These are phyloP conservation scores for Tetragonula clypearis DNA, from an alignment of 1,140 invertebrate species.

Conservation along the genomic window DNA sequence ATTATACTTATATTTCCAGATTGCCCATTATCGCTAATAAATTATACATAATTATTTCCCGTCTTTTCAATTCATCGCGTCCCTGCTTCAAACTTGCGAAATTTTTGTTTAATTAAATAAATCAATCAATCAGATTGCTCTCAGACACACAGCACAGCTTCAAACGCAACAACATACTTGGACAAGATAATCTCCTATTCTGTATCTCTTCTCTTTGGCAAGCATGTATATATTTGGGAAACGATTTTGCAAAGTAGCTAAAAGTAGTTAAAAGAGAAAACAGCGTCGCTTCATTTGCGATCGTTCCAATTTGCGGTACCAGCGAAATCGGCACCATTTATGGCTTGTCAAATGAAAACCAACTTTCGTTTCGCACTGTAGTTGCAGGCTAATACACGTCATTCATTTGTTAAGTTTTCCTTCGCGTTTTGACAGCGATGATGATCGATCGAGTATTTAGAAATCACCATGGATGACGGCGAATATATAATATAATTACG, in stretches of 20 bases:
- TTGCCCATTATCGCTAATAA: no score
- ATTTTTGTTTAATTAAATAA: no score
- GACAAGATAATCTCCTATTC: no score
- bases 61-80: no score
- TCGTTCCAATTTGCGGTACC: conserved; percentile 23
- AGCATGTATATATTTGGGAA: neutral
- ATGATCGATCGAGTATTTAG: conserved; percentile 7
- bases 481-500: neutral
- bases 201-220: no score
- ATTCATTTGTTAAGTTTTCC: neutral
- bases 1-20: no score
- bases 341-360: conserved; percentile 1
- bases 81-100: no score
- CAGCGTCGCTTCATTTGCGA: conserved; percentile 25
- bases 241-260: neutral
- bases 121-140: no score
- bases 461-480: neutral
- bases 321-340: conserved; percentile 25
- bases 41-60: no score
- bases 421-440: neutral
- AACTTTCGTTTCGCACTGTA: conserved; percentile 22
- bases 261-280: conserved; percentile 16
- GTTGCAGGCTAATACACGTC: conserved; percentile 6
- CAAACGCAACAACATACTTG: no score
- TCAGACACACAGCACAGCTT: no score